These are phyloP conservation scores for Druceiella hillmani DNA, from an alignment of 2,888 invertebrate species.

Conservation along the genomic window DNA sequence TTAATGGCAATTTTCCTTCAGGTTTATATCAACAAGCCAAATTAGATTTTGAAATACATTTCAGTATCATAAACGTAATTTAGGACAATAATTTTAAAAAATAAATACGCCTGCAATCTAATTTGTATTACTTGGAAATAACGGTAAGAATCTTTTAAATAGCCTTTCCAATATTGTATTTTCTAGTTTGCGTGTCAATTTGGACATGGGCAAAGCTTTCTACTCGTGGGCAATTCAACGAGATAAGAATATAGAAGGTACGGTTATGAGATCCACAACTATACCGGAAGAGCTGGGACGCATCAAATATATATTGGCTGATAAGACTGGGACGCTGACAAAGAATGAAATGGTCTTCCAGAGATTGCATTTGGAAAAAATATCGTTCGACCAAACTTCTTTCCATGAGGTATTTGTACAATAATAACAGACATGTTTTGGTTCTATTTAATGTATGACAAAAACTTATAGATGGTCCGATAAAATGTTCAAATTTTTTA, in stretches of 20 bases:
- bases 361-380: slow-evolving; percentile 90
- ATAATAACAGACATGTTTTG: too few species aligned
- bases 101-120: too few species aligned
- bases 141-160: too few species aligned
- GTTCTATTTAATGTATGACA: too few species aligned
- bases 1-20: too few species aligned
- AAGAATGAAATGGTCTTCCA: slow-evolving; percentile 99
- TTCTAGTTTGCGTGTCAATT: slow-evolving; percentile 87
- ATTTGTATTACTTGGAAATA: too few species aligned
- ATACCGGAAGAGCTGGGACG: slow-evolving; percentile 98
- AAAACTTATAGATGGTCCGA: too few species aligned
- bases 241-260: slow-evolving; percentile 89
- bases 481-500: too few species aligned
- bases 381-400: slow-evolving; percentile 80
- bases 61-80: too few species aligned
- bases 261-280: slow-evolving; percentile 94
- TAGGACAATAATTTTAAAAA: too few species aligned
- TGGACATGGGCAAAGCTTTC: slow-evolving; percentile 97
- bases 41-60: too few species aligned
- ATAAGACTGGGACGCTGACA: slow-evolving; percentile 97
- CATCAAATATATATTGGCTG: slow-evolving; percentile 93
- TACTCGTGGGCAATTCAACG: slow-evolving; percentile 96
- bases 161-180: slow-evolving; percentile 1
- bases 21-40: too few species aligned
- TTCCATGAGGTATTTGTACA: slow-evolving; percentile 81